These are phyloP conservation scores for Pomatostomus ruficeps DNA, from an alignment of 2,113 vertebrate genomes.

Conservation along the genomic window DNA sequence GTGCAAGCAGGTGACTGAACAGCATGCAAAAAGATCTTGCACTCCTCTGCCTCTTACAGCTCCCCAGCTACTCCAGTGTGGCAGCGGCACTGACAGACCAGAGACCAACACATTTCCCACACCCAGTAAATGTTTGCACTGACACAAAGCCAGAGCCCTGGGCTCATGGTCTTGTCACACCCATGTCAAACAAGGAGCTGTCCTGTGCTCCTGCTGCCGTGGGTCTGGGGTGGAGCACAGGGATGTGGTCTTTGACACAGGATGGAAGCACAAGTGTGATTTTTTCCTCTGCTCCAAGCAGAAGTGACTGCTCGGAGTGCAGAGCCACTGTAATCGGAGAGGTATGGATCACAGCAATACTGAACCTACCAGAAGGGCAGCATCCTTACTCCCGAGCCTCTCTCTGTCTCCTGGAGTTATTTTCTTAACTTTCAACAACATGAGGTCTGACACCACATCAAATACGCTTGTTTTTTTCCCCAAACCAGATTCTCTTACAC, in stretches of 20 bases:
- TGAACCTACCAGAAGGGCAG: background rate
- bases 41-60: background rate
- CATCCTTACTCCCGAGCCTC: background rate
- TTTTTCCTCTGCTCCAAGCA: background rate
- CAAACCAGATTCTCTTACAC: background rate
- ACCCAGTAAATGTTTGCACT: background rate
- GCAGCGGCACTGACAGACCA: accelerated
- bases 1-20: background rate
- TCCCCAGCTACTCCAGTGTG: background rate
- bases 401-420: background rate
- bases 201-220: background rate
- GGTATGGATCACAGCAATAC: background rate
- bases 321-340: background rate
- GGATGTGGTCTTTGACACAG: background rate
- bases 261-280: background rate
- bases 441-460: background rate
- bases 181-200: background rate
- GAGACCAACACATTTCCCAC: background rate
- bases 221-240: background rate
- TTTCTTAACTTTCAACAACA: background rate
- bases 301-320: background rate
- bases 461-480: background rate
- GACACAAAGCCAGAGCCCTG: background rate
- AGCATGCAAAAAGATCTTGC: background rate
- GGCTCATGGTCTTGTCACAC: background rate